A percentile compares a stretch with the other conserved stretches of the same genome.
Conservation (phyloP, 2,888 invertebrate genomes). For the Acanthosepion esculentum region DNA sequence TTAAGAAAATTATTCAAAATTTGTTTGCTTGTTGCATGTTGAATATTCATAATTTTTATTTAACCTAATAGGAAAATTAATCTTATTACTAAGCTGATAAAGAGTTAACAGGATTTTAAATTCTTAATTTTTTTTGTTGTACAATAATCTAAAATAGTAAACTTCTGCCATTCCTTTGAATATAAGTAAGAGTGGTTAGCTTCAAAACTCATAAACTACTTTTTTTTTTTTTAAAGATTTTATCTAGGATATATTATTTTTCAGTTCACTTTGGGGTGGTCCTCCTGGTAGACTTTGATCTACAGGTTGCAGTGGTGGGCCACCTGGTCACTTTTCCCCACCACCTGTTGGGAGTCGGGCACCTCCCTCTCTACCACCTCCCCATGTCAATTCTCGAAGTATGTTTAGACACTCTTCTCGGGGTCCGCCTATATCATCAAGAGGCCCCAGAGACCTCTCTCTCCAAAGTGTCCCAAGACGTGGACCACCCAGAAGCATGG, state of each 20-base stretch:
- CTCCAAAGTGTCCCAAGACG: conserved; percentile 36
- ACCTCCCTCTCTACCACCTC: conserved; percentile 37
- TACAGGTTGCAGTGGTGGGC: conserved; percentile 43
- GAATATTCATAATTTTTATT: no score
- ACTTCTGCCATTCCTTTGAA: no score
- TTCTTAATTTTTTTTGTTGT: no score
- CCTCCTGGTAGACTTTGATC: conserved; percentile 38
- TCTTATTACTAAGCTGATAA: no score
- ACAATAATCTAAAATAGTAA: no score
- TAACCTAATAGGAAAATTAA: no score
- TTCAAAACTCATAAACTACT: no score
- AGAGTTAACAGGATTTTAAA: no score
- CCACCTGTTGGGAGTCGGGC: background rate
- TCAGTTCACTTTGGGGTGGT: conserved; percentile 37
- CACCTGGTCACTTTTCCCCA: conserved; percentile 34
- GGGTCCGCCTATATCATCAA: conserved; percentile 43
- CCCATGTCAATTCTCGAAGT: background rate
- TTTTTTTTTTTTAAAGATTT: no score
- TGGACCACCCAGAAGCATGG: background rate
- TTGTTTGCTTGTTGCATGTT: no score
- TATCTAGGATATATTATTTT: background rate
- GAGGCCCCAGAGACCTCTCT: conserved; percentile 37
- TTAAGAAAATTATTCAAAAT: no score
- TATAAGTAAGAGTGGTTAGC: no score
- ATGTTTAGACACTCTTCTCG: conserved; percentile 33